Percentiles rank a stretch among this genome's conserved stretches.
Evolutionary conservation across 2,113 vertebrate genomes (phyloP).

Genomic region (Sapajus apella): DNA sequence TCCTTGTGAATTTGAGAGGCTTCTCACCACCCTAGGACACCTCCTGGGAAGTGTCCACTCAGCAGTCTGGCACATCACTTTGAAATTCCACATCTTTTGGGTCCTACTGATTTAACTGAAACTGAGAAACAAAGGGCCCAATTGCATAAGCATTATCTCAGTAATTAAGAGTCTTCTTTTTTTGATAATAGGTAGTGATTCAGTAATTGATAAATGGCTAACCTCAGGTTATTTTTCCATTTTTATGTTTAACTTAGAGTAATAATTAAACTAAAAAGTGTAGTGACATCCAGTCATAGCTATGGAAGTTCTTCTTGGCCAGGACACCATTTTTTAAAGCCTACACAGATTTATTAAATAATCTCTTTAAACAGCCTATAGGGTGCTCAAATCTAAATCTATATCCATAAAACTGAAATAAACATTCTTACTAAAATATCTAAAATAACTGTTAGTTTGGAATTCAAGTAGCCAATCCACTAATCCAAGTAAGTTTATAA

Average conservation of each 20-base stretch:
- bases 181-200: not conserved
- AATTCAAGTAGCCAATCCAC: not conserved
- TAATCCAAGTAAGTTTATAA: not conserved
- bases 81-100: conserved; percentile 24
- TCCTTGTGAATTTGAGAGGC: not conserved
- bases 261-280: conserved; percentile 24
- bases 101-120: not conserved
- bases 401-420: not conserved
- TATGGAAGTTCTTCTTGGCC: not conserved
- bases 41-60: not conserved
- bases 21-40: not conserved
- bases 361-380: not conserved
- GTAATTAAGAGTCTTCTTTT: not conserved
- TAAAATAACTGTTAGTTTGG: not conserved
- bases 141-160: not conserved
- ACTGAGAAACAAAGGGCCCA: not conserved
- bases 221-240: not conserved
- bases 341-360: not conserved
- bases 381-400: not conserved
- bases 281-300: not conserved
- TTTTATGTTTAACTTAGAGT: not conserved
- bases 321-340: not conserved
- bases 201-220: not conserved
- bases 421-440: not conserved
- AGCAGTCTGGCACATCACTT: not conserved